Evolutionary conservation across 2,113 vertebrate genomes (phyloP).

Genomic region (Campylorhamphus procurvoides): DNA sequence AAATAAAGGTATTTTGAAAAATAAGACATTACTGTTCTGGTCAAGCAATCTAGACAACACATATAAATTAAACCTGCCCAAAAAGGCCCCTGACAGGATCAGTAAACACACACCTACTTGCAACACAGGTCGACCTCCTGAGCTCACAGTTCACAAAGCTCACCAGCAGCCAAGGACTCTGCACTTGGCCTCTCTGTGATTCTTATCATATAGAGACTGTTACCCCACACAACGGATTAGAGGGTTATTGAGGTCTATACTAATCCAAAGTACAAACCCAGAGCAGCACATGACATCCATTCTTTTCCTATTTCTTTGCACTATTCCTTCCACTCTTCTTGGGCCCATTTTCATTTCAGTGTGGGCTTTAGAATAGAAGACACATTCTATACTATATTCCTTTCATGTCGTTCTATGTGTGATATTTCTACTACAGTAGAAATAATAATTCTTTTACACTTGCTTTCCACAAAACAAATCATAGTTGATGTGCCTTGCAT

Average conservation of each 20-base stretch:
- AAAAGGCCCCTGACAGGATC: background rate
- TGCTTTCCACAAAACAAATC: background rate
- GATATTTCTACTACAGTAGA: background rate
- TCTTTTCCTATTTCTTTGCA: background rate
- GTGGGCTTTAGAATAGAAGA: background rate
- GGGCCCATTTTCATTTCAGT: background rate
- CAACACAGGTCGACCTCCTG: background rate
- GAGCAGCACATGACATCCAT: background rate
- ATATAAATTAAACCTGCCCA: background rate
- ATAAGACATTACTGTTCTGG: background rate
- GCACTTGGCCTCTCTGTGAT: background rate
- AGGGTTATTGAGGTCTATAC: background rate
- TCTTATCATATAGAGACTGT: background rate
- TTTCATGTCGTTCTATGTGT: background rate
- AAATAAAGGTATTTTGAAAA: background rate
- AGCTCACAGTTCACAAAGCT: background rate
- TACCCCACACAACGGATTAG: background rate
- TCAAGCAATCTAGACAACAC: background rate
- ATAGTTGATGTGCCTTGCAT: background rate
- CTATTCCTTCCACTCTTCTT: background rate
- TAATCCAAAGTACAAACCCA: slow-evolving; percentile 42
- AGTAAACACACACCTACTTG: background rate
- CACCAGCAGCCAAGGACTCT: slow-evolving; percentile 16
- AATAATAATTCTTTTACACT: background rate
- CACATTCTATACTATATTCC: background rate